A percentile compares a stretch with the other conserved stretches of the same genome.
Evolutionary conservation across 1,140 invertebrate species (phyloP).

Genomic region (Linepithema humile): DNA sequence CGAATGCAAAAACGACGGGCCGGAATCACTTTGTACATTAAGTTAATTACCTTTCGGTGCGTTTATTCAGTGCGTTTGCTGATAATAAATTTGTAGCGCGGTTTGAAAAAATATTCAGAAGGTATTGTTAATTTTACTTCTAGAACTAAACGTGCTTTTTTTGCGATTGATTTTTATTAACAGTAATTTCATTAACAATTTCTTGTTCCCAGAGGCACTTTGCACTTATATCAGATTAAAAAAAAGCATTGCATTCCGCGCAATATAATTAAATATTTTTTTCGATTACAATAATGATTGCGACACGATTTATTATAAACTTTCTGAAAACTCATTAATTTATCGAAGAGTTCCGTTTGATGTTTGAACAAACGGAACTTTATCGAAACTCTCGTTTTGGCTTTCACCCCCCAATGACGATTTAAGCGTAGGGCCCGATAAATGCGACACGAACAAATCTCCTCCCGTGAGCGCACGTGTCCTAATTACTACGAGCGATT

Average conservation of each 20-base stretch:
- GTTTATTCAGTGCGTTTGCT: constrained; percentile 40
- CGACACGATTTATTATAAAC: not conserved
- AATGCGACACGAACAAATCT: not conserved
- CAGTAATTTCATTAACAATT: not conserved
- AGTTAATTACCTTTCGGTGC: constrained; percentile 30
- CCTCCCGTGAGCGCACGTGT: constrained; percentile 49
- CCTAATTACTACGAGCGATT: constrained; percentile 65
- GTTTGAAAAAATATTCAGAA: constrained; percentile 26
- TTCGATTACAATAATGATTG: not conserved
- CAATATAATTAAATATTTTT: not conserved
- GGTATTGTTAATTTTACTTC: constrained; percentile 30
- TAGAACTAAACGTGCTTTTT: not conserved
- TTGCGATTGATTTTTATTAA: constrained; percentile 28
- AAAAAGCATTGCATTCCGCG: not conserved
- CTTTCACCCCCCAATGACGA: not conserved
- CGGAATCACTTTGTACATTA: constrained; percentile 55
- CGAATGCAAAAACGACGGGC: constrained; percentile 46
- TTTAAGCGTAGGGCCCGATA: not conserved
- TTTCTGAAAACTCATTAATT: not conserved
- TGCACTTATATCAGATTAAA: not conserved
- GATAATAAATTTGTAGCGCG: constrained; percentile 34
- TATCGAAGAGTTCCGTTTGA: not conserved
- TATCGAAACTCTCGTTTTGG: not conserved
- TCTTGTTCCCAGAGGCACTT: not conserved
- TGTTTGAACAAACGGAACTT: not conserved